phyloP scores from a whole-genome alignment of 2,888 invertebrate genomes.

The Operophtera brumata region DNA sequence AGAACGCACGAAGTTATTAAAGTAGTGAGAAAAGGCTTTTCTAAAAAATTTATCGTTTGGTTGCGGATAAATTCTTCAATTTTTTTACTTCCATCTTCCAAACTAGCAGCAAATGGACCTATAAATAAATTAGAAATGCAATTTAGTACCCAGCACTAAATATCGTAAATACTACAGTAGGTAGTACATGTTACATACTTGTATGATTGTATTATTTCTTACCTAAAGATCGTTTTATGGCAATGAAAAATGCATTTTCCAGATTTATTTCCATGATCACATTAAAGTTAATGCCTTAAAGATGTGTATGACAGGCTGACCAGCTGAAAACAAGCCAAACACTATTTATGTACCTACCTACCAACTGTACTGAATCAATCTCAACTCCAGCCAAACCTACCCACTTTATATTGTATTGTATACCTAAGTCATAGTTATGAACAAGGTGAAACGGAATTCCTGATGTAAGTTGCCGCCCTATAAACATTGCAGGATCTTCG shows the following conservation, averaged over 20 bases:
- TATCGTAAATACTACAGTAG: too few relatives aligned
- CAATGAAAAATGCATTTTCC: constrained; percentile 51
- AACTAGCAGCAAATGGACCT: constrained; percentile 35
- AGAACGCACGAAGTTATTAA: constrained; percentile 34
- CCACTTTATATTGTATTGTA: too few relatives aligned
- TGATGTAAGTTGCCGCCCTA: too few relatives aligned
- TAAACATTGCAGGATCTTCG: too few relatives aligned
- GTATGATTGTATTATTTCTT: constrained; percentile 26
- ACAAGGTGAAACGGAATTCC: too few relatives aligned
- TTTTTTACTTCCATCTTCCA: constrained; percentile 25
- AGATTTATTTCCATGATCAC: constrained; percentile 58
- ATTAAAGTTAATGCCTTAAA: not conserved
- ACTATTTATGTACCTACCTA: too few relatives aligned
- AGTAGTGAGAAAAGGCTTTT: constrained; percentile 49
- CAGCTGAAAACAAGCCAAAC: too few relatives aligned
- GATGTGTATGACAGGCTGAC: not conserved
- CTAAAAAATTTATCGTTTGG: constrained; percentile 28
- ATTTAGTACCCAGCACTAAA: not conserved
- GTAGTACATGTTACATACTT: too few relatives aligned
- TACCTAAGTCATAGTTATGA: too few relatives aligned
- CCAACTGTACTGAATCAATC: too few relatives aligned
- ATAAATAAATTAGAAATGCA: constrained; percentile 25
- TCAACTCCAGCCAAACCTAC: too few relatives aligned
- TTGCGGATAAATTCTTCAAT: constrained; percentile 14
- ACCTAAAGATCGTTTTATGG: constrained; percentile 49